A percentile compares a stretch with the other conserved stretches of the same genome.
Conservation (phyloP, 2,888 invertebrate species). For the Odontomyia ornata region DNA sequence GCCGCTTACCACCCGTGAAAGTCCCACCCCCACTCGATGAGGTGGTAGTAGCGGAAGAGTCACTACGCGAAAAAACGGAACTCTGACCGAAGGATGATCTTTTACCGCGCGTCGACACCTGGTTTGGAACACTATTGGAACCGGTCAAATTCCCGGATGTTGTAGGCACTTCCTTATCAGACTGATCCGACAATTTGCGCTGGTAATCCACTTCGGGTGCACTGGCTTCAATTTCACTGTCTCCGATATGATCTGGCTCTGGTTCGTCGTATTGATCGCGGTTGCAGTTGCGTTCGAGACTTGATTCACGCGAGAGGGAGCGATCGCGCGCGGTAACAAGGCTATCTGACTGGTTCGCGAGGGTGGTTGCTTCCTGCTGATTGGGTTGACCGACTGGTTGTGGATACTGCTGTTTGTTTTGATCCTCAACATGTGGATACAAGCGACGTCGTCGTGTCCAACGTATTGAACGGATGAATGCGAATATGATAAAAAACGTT, state of each 20-base stretch:
- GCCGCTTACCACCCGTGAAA: slow-evolving; percentile 60
- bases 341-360: neutral
- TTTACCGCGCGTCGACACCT: slow-evolving; percentile 56
- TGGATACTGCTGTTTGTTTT: slow-evolving; percentile 51
- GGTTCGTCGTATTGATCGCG: slow-evolving; percentile 13
- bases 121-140: slow-evolving; percentile 35
- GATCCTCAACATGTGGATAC: slow-evolving; percentile 47
- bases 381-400: slow-evolving; percentile 41
- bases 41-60: slow-evolving; percentile 63
- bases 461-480: slow-evolving; percentile 64
- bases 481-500: slow-evolving; percentile 63
- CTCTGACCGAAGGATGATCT: slow-evolving; percentile 58
- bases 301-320: neutral
- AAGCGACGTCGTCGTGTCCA: slow-evolving; percentile 55
- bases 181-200: slow-evolving; percentile 36
- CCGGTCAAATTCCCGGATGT: slow-evolving; percentile 5
- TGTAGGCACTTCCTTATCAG: neutral
- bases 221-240: neutral
- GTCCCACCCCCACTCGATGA: slow-evolving; percentile 61
- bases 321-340: slow-evolving; percentile 4
- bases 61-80: slow-evolving; percentile 61
- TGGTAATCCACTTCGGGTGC: slow-evolving; percentile 4
- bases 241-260: slow-evolving; percentile 8
- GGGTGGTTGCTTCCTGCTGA: slow-evolving; percentile 32
- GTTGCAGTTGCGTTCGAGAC: slow-evolving; percentile 39